Evolutionary conservation across 2,113 vertebrate species (phyloP), one percentile per base, ranked within the genome.

Genomic region (Struthidea cinerea): DNA sequence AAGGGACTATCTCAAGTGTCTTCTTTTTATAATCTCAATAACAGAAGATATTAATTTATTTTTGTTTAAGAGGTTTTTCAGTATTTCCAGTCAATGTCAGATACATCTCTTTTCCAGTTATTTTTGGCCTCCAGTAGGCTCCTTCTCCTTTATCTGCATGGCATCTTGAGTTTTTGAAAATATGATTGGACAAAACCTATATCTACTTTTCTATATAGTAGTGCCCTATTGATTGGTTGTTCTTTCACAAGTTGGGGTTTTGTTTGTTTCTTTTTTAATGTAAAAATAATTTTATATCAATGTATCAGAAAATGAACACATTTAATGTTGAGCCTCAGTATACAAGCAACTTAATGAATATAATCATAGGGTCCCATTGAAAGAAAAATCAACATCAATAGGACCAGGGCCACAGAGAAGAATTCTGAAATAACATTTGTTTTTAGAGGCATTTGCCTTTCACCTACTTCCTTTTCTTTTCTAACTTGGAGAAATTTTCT

Each of bases 1-100:
- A 96, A 90, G 26, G 7, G 14, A n/a, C 28, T 23, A 50, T 67
- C 55, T 90, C 10, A 65, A 84, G 84, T 82, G 42, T 39, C 35
- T 52, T 84, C 9, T 52, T 52, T 67, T 90, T 94, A 87, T 41
- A 96, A 91, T 93, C 53, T 94, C 60, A 52, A 7, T 84, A 35
- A 79, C 6, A 93, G 52, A 96, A 93, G 20, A 4, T 77, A 49
- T 84, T 79, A 11, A 53, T 55, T 77, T 52, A 47, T 59, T 95
- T 98, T 92, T 89, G 44, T 91, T 96, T 96, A 65, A 37, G 32
- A 76, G 35, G 10, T 83, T 94, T 46, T 68, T 67, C 28, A 89
- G 35, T 41, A 76, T 86, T 96, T 97, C 53, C 71, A 95, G 65
- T 94, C 90, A 86, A 87, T 80, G 84, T 65, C 20, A 59, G 80